Evolutionary conservation across 1,140 invertebrate species (phyloP).

Genomic region (Trichonephila inaurata): DNA sequence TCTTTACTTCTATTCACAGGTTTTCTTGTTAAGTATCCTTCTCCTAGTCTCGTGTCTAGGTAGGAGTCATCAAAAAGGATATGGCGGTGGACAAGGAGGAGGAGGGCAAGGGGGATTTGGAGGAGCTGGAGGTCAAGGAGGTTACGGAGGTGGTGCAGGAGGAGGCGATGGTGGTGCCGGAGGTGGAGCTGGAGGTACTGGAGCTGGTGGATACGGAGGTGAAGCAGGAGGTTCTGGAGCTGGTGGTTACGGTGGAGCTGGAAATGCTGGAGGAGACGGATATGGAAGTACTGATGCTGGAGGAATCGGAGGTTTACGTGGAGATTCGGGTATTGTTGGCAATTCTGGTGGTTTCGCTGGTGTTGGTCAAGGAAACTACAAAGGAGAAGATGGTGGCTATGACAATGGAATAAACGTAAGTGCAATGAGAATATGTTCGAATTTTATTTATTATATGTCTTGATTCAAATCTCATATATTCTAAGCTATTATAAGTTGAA

Average conservation of each 20-base stretch:
- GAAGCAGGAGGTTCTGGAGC: slow-evolving; percentile 15
- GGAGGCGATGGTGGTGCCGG: no score
- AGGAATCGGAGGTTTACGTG: neutral
- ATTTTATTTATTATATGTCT: no score
- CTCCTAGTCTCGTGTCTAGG: slow-evolving; percentile 19
- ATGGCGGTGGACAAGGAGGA: neutral
- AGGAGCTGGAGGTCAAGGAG: neutral
- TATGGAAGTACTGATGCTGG: no score
- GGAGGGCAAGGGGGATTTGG: slow-evolving; percentile 13
- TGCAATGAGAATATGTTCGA: neutral
- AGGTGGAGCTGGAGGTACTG: neutral
- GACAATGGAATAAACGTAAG: neutral
- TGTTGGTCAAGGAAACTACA: neutral
- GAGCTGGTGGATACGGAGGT: neutral
- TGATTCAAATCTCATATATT: no score
- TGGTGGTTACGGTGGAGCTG: neutral
- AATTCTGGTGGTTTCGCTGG: neutral
- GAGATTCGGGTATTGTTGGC: neutral
- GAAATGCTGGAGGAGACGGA: no score
- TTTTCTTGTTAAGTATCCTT: slow-evolving; percentile 25
- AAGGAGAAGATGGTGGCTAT: neutral
- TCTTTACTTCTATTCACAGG: neutral
- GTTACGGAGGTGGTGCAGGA: neutral
- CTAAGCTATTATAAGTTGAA: no score
- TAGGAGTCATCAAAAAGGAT: slow-evolving; percentile 23